These are phyloP conservation scores for Oryzias melastigma DNA, from an alignment of 2,113 vertebrate genomes.

Conservation along the genomic window DNA sequence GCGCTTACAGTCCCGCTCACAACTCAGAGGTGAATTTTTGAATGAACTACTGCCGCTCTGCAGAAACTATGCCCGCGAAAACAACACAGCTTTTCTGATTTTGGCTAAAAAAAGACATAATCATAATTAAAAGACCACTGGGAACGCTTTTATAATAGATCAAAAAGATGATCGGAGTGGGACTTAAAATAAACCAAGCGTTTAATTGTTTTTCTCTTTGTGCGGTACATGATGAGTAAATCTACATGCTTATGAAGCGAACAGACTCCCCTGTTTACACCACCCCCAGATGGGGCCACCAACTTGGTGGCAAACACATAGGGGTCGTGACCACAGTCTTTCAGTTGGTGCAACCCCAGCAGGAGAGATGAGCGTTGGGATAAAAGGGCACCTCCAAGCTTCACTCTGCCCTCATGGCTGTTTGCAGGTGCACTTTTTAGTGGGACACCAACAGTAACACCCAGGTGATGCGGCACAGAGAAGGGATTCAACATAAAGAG, in stretches of 20 bases:
- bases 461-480: slow-evolving; percentile 74
- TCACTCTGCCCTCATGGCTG: slow-evolving; percentile 38
- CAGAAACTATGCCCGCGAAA: too few relatives aligned
- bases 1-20: too few relatives aligned
- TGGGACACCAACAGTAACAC: slow-evolving; percentile 81
- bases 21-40: too few relatives aligned
- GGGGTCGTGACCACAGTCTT: slow-evolving; percentile 71
- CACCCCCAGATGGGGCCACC: slow-evolving; percentile 54
- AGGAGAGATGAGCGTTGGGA: slow-evolving; percentile 62
- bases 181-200: background rate
- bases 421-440: slow-evolving; percentile 69
- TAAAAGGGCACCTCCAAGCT: slow-evolving; percentile 79
- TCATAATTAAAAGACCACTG: too few relatives aligned
- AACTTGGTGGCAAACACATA: slow-evolving; percentile 49
- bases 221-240: background rate
- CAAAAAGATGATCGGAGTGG: too few relatives aligned
- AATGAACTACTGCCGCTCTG: too few relatives aligned
- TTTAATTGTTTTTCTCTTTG: background rate
- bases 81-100: too few relatives aligned
- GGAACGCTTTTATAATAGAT: too few relatives aligned
- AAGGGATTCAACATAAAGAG: slow-evolving; percentile 35
- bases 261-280: slow-evolving; percentile 10
- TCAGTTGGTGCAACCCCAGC: slow-evolving; percentile 73
- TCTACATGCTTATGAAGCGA: too few relatives aligned
- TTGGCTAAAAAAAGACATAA: too few relatives aligned